Conservation (phyloP, 2,113 vertebrate genomes). For the Machaerirhynchus nigripectus region DNA sequence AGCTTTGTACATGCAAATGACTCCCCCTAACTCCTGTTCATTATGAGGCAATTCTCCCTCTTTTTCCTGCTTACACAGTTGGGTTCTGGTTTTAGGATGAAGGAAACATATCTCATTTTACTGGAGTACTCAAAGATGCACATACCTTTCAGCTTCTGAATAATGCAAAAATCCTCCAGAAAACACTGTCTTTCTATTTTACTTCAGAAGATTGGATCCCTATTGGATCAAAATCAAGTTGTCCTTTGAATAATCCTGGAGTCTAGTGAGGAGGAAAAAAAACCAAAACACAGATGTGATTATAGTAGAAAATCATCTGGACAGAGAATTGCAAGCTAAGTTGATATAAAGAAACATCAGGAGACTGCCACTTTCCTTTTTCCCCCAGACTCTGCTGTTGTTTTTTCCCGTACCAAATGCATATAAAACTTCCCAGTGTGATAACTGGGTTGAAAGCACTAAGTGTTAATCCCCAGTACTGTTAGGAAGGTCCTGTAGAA, state of each 20-base stretch:
- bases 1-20: not conserved
- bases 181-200: not conserved
- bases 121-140: not conserved
- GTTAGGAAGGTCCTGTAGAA: not conserved
- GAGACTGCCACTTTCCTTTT: not conserved
- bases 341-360: not conserved
- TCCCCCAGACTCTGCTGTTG: not conserved
- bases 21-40: not conserved
- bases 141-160: not conserved
- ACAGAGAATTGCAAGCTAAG: not conserved
- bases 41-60: fast-evolving
- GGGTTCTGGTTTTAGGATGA: not conserved
- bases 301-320: not conserved
- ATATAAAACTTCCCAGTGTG: not conserved
- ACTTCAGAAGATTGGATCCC: not conserved
- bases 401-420: not conserved
- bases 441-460: not conserved
- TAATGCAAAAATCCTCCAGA: not conserved
- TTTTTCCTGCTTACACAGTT: not conserved
- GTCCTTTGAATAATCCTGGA: not conserved
- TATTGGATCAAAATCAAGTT: not conserved
- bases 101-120: not conserved
- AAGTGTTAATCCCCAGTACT: not conserved
- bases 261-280: not conserved
- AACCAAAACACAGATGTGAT: not conserved